Base-by-base conservation (phyloP, 2,888 invertebrate species). In the Macropis europaea region DNA sequence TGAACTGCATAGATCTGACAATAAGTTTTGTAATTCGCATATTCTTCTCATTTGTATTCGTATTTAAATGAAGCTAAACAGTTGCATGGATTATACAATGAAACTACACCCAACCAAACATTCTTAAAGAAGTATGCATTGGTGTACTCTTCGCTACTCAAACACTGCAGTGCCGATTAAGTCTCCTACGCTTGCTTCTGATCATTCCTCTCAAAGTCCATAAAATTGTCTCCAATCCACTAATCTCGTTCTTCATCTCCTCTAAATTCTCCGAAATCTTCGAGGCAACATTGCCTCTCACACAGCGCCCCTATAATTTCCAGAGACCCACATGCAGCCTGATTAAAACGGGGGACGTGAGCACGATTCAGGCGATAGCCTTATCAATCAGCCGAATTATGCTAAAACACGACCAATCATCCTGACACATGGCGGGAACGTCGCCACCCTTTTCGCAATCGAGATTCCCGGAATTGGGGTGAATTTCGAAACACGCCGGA, bases 341-440 rank as follows among this genome's bases (percentile, higher is more conserved):
- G 78, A 81, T 79, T 79, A 78, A 77, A 63, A 40, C 43, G 17
- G 54, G 48, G 45, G 28, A 15, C 19, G 24, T 17, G 38, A 47
- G 26, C 17, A 15, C 13, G 52, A 63, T 48, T 32, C 4, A 17
- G 1, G 17, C 36, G 61, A 76, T 64, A 64, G 22, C 43, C 34
- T 72, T 61, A 77, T 77, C 80, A 69, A 82, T 79, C 80, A 73
- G 45, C 7, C 1, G 64, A 80, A 76, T 81, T 78, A 80, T 82
- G 73, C 72, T 71, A 74, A 81, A 81, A 77, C 64, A 48, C 45
- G 38, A 24, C 57, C 76, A 78, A 78, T 81, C 77, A 53, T 63
- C 50, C 67, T 64, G 66, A 78, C 79, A 74, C 75, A 79, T 77
- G 70, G 67, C 40, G 36, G 3, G 22, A 6, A 36, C 0, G 7